Percentiles rank a stretch among this genome's conserved stretches.
Conservation (phyloP, 2,113 vertebrate genomes). For the Charadrius vociferus region DNA sequence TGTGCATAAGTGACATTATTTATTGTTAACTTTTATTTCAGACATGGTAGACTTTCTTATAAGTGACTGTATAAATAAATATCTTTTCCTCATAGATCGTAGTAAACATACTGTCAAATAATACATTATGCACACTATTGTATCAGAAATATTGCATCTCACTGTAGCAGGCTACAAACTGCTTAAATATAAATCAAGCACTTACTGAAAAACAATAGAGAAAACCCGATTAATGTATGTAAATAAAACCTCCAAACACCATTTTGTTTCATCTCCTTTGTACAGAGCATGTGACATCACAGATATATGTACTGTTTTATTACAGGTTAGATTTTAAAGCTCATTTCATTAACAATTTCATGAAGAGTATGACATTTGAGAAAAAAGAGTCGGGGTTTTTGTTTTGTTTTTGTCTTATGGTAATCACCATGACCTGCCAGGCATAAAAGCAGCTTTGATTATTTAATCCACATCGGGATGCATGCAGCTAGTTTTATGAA, state of each 20-base stretch:
- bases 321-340: not conserved
- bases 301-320: not conserved
- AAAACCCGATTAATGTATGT: not conserved
- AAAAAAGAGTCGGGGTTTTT: not conserved
- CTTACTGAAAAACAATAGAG: not conserved
- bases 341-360: not conserved
- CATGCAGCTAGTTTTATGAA: not conserved
- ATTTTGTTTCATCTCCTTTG: not conserved
- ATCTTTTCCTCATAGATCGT: not conserved
- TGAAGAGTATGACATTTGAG: not conserved
- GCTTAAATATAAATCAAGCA: constrained; percentile 31
- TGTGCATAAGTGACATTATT: not conserved
- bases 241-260: not conserved
- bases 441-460: not conserved
- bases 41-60: constrained; percentile 5
- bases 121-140: not conserved
- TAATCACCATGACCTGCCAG: not conserved
- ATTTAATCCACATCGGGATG: not conserved
- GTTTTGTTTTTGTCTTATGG: not conserved
- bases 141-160: constrained; percentile 5
- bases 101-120: not conserved
- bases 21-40: not conserved
- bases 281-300: not conserved
- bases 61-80: not conserved
- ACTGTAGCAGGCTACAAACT: not conserved